These are phyloP conservation scores for Lochmaea crataegi DNA, from an alignment of 2,888 invertebrate species.

Conservation along the genomic window DNA sequence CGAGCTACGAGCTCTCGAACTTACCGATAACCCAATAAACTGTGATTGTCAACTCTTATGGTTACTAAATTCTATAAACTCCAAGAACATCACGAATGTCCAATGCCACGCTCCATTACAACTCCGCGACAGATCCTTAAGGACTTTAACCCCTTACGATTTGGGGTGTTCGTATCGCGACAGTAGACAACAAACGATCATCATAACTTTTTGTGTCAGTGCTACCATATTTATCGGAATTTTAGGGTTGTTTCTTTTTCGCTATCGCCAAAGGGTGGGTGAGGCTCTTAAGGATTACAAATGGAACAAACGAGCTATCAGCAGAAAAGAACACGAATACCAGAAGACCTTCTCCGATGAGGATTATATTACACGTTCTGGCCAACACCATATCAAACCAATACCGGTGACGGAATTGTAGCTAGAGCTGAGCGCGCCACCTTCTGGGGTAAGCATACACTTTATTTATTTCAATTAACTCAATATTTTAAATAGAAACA, in stretches of 20 bases:
- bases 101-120: slow-evolving; percentile 81
- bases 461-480: not conserved
- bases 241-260: slow-evolving; percentile 79
- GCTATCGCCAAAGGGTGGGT: slow-evolving; percentile 83
- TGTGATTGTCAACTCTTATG: slow-evolving; percentile 86
- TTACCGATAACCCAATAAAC: slow-evolving; percentile 84
- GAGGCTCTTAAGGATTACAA: slow-evolving; percentile 86
- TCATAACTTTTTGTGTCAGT: slow-evolving; percentile 80
- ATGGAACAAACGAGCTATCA: slow-evolving; percentile 79
- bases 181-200: slow-evolving; percentile 82
- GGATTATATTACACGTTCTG: slow-evolving; percentile 81
- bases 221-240: slow-evolving; percentile 79
- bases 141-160: slow-evolving; percentile 78
- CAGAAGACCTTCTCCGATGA: slow-evolving; percentile 91
- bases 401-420: slow-evolving; percentile 94
- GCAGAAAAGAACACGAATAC: slow-evolving; percentile 87
- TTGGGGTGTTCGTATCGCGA: slow-evolving; percentile 85
- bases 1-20: slow-evolving; percentile 79
- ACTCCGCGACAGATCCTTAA: slow-evolving; percentile 76
- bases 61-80: slow-evolving; percentile 78
- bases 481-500: no score
- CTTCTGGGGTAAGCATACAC: slow-evolving; percentile 67
- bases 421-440: slow-evolving; percentile 95
- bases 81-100: slow-evolving; percentile 75
- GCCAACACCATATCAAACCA: slow-evolving; percentile 72